A percentile compares a stretch with the other conserved stretches of the same genome.
phyloP scores from a whole-genome alignment of 2,113 vertebrate species.

The Sapayoa aenigma region DNA sequence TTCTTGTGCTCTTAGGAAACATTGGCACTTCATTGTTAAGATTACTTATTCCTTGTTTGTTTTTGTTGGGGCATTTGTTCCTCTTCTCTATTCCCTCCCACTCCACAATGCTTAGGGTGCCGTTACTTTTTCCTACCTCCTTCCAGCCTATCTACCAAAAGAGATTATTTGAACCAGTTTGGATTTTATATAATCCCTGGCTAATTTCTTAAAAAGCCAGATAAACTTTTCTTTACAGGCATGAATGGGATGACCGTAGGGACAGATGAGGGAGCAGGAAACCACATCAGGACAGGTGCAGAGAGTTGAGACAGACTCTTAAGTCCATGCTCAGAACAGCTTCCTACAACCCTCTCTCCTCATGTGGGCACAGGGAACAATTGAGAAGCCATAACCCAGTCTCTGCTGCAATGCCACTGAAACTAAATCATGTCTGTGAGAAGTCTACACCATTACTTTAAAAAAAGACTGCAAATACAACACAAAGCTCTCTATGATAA shows the following conservation, averaged over 20 bases:
- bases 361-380: background rate
- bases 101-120: background rate
- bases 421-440: background rate
- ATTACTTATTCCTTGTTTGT: background rate
- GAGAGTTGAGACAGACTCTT: background rate
- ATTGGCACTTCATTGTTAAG: background rate
- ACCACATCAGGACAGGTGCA: background rate
- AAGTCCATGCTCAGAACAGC: background rate
- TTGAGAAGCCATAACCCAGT: background rate
- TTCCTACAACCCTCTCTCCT: background rate
- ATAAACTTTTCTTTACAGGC: background rate
- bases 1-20: background rate
- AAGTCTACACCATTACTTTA: background rate
- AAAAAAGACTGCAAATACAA: background rate
- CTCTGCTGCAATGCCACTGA: background rate
- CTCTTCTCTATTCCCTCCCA: background rate
- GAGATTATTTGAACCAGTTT: background rate
- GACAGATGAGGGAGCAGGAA: background rate
- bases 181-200: background rate
- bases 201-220: background rate
- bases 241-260: background rate
- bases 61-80: background rate
- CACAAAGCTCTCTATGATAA: background rate
- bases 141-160: background rate
- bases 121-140: background rate